A percentile compares a stretch with the other conserved stretches of the same genome.
phyloP scores from a whole-genome alignment of 2,113 vertebrate genomes.

The Rhinoderma darwinii region DNA sequence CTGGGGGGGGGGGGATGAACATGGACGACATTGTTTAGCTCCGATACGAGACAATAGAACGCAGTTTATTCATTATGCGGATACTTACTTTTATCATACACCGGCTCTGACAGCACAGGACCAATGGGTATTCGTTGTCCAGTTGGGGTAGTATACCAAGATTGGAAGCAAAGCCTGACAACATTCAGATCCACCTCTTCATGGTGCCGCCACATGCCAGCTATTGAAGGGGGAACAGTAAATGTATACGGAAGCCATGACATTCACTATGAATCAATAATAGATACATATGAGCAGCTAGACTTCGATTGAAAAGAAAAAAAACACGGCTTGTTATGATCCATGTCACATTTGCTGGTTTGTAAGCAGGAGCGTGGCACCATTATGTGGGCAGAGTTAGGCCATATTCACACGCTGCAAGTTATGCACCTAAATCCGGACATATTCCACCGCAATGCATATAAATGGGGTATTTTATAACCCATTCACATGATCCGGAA shows the following conservation, averaged over 20 bases:
- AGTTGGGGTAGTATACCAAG: slow-evolving; percentile 77
- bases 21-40: not conserved
- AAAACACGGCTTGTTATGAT: no score
- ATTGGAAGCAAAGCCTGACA: slow-evolving; percentile 91
- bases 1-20: slow-evolving; percentile 70
- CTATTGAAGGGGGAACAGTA: slow-evolving; percentile 65
- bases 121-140: slow-evolving; percentile 73
- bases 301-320: not conserved
- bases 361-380: no score
- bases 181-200: slow-evolving; percentile 97
- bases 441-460: no score
- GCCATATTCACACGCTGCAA: no score
- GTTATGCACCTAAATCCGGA: no score
- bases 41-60: not conserved
- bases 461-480: no score
- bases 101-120: slow-evolving; percentile 86
- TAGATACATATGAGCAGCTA: not conserved
- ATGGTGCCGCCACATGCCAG: slow-evolving; percentile 87
- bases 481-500: no score
- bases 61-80: not conserved
- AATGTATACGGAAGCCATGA: not conserved
- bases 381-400: no score
- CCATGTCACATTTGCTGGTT: no score
- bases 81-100: slow-evolving; percentile 92
- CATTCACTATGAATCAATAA: not conserved